phyloP scores from a whole-genome alignment of 2,113 vertebrate genomes.

The Paramisgurnus dabryanus region DNA sequence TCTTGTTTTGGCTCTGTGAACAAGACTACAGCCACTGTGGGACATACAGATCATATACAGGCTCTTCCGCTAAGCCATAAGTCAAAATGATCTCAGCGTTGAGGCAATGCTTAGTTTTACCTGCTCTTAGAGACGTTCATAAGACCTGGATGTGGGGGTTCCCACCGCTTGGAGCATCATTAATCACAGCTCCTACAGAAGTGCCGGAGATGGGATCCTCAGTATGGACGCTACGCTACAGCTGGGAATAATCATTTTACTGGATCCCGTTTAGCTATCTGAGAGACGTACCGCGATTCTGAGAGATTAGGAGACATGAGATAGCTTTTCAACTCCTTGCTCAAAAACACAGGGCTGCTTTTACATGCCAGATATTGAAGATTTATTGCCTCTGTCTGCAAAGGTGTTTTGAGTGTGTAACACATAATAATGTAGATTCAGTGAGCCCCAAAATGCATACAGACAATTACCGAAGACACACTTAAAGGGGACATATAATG shows the following conservation, averaged over 20 bases:
- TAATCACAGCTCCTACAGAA: conserved; percentile 64
- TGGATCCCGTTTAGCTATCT: conserved; percentile 26
- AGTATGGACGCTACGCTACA: conserved; percentile 57
- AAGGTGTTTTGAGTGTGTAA: not conserved
- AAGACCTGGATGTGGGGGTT: conserved; percentile 60
- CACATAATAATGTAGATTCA: no score
- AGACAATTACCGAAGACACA: no score
- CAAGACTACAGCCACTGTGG: not conserved
- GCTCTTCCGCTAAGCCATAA: conserved; percentile 54
- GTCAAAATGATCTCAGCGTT: conserved; percentile 47
- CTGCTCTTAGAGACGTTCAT: conserved; percentile 65
- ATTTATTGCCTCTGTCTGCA: conserved; percentile 34
- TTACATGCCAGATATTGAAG: conserved; percentile 11
- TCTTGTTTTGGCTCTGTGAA: not conserved
- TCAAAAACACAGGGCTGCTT: conserved; percentile 28
- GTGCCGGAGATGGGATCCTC: conserved; percentile 46
- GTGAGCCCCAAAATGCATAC: no score
- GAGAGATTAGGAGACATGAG: conserved; percentile 42
- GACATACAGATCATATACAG: conserved; percentile 10
- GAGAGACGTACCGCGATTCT: conserved; percentile 10
- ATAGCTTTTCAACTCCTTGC: conserved; percentile 53
- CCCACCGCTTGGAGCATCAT: conserved; percentile 56
- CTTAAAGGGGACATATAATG: no score
- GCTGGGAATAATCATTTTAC: conserved; percentile 73
- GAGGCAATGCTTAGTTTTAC: conserved; percentile 50